Evolutionary conservation across 53 echinoderm and acorn worm species (phyloP).

Genomic region (Holothuria scabra): DNA sequence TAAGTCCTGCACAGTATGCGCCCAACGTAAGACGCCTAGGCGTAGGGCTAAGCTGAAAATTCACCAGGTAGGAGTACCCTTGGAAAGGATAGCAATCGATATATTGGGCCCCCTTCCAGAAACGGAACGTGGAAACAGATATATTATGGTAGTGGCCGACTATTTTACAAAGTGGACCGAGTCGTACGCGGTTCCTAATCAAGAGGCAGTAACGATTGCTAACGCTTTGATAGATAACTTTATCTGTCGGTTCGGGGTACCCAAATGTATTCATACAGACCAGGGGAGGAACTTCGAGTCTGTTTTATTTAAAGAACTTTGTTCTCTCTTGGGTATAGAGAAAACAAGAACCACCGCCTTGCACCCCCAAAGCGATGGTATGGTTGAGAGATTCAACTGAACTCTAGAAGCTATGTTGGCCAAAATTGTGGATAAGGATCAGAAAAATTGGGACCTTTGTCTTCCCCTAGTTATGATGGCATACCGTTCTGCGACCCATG

Average conservation of each 20-base stretch:
- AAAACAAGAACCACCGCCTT: constrained; percentile 54
- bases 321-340: constrained; percentile 26
- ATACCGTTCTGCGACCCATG: constrained; percentile 23
- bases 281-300: constrained; percentile 51
- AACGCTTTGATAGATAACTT: constrained; percentile 40
- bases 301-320: constrained; percentile 42
- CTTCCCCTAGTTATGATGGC: constrained; percentile 51
- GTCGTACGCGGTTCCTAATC: constrained; percentile 28
- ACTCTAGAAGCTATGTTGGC: constrained; percentile 46
- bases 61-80: constrained; percentile 38
- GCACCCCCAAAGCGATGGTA: constrained; percentile 58
- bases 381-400: constrained; percentile 50
- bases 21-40: not conserved
- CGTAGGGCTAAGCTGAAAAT: constrained; percentile 2
- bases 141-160: constrained; percentile 48
- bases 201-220: constrained; percentile 43
- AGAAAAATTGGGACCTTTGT: constrained; percentile 18
- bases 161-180: constrained; percentile 60
- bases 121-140: constrained; percentile 27
- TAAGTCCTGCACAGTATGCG: not conserved
- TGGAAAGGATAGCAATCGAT: constrained; percentile 53
- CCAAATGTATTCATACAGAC: constrained; percentile 30
- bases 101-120: constrained; percentile 19
- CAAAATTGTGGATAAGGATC: constrained; percentile 20
- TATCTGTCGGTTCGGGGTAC: constrained; percentile 27